A percentile compares a stretch with the other conserved stretches of the same genome.
These are phyloP conservation scores for Asobara japonica DNA, from an alignment of 1,140 invertebrate species.

Conservation along the genomic window DNA sequence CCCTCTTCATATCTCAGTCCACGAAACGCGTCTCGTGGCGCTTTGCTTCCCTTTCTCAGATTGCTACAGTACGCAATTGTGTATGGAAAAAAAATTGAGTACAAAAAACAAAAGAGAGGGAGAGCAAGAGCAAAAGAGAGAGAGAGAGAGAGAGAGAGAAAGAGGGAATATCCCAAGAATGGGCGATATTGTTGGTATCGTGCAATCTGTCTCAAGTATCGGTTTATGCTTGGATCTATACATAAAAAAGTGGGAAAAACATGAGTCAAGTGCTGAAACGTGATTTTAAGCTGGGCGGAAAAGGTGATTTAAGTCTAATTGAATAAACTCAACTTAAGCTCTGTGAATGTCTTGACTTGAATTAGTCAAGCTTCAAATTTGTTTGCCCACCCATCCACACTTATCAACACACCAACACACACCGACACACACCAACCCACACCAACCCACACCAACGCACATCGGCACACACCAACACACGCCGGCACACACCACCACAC, in stretches of 20 bases:
- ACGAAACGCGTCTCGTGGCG: conserved; percentile 30
- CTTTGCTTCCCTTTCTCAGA: conserved; percentile 21
- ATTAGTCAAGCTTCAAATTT: too few relatives aligned
- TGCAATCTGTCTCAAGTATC: background rate
- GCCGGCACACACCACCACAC: too few relatives aligned
- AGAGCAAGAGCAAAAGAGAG: background rate
- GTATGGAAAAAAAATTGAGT: background rate
- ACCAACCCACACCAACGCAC: too few relatives aligned
- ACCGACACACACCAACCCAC: too few relatives aligned
- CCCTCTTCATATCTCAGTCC: background rate
- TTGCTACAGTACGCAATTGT: background rate
- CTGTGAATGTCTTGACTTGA: too few relatives aligned
- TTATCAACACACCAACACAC: too few relatives aligned
- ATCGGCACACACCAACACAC: too few relatives aligned
- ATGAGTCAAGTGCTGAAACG: too few relatives aligned
- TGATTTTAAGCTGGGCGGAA: too few relatives aligned
- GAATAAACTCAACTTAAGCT: too few relatives aligned
- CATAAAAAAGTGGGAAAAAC: background rate
- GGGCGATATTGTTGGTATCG: background rate
- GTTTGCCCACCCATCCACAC: too few relatives aligned
- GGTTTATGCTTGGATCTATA: background rate
- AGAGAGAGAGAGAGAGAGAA: background rate
- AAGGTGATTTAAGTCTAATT: too few relatives aligned
- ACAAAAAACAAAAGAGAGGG: background rate
- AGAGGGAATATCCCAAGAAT: background rate